These are phyloP conservation scores for Scophthalmus maximus DNA, from an alignment of 2,113 vertebrate genomes.

Conservation along the genomic window DNA sequence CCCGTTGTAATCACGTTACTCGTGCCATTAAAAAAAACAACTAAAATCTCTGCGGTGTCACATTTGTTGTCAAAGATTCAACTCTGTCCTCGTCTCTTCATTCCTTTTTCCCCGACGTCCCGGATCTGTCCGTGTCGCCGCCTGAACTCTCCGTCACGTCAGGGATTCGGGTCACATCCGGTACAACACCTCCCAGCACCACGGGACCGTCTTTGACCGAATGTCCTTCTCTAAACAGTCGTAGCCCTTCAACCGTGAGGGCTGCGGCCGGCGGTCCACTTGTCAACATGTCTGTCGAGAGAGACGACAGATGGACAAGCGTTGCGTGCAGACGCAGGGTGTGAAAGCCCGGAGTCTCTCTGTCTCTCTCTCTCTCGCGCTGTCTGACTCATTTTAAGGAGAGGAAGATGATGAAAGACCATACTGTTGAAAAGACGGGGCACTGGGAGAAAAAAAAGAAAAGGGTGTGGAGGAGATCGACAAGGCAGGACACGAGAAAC, in stretches of 20 bases:
- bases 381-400: constrained; percentile 59
- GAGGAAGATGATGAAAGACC: constrained; percentile 52
- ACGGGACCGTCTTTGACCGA: constrained; percentile 27
- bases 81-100: background rate
- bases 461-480: constrained; percentile 13
- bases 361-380: constrained; percentile 17
- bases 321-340: constrained; percentile 67
- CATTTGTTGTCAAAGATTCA: constrained; percentile 3
- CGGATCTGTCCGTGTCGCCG: background rate
- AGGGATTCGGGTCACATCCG: constrained; percentile 5
- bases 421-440: constrained; percentile 34
- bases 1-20: constrained; percentile 77
- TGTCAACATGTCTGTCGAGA: constrained; percentile 57
- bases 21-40: constrained; percentile 82
- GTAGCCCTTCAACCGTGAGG: constrained; percentile 42
- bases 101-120: background rate
- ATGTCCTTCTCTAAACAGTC: constrained; percentile 56
- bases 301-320: constrained; percentile 70
- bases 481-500: constrained; percentile 3
- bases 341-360: constrained; percentile 50
- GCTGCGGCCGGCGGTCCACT: constrained; percentile 53
- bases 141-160: background rate
- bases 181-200: background rate
- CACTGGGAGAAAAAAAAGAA: no score
- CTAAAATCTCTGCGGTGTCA: constrained; percentile 16